Conservation (phyloP, 2,113 vertebrate genomes). For the Bubo scandiacus region DNA sequence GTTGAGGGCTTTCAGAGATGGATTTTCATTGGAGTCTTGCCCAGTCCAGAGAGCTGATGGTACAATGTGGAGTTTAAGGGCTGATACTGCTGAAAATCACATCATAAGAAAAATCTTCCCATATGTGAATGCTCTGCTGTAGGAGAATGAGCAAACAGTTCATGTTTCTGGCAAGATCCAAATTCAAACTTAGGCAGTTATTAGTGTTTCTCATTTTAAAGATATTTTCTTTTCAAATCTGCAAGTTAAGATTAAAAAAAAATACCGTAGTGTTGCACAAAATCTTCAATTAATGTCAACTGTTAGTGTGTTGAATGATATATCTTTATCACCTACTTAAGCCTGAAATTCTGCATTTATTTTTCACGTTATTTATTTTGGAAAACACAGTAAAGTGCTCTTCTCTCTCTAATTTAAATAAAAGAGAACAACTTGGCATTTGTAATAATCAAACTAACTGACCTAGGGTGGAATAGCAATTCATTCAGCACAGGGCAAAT, state of each 20-base stretch:
- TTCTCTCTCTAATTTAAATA: background rate
- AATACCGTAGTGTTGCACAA: too few relatives aligned
- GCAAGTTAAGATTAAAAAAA: background rate
- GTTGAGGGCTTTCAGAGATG: background rate
- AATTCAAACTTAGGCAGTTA: background rate
- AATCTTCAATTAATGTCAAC: background rate
- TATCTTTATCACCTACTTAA: background rate
- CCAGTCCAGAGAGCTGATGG: background rate
- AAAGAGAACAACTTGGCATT: background rate
- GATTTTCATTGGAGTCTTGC: background rate
- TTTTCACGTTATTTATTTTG: constrained; percentile 2
- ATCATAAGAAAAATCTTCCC: background rate
- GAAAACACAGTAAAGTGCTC: background rate
- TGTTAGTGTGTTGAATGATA: background rate
- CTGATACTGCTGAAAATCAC: background rate
- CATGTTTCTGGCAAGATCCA: background rate
- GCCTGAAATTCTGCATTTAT: background rate
- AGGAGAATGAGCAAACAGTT: background rate
- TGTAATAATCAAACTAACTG: background rate
- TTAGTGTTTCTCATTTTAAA: background rate
- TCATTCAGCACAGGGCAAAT: constrained; percentile 15
- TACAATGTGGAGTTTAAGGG: background rate
- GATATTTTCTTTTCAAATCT: background rate
- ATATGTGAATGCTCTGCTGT: background rate
- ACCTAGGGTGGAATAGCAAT: background rate